Conservation (phyloP, 2,888 invertebrate genomes). For the Lasioglossum pauxillum region DNA sequence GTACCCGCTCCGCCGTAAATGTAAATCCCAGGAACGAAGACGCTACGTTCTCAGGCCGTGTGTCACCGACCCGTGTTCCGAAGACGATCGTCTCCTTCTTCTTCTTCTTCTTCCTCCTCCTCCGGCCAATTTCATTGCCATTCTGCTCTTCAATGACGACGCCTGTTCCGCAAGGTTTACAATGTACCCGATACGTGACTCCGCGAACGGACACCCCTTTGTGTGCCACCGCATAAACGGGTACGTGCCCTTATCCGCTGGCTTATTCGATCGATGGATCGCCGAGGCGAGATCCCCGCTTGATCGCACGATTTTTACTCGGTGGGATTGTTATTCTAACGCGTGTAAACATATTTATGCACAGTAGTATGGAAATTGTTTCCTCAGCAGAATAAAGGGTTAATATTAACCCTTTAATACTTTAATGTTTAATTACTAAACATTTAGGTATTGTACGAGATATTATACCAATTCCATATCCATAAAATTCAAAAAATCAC, state of each 20-base stretch:
- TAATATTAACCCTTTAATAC: no score
- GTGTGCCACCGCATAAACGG: conserved; percentile 1
- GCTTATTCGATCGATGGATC: neutral
- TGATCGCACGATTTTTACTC: neutral
- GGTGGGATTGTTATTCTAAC: neutral
- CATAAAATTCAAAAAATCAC: no score
- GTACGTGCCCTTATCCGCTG: neutral
- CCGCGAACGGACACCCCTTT: neutral
- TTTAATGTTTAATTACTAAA: no score
- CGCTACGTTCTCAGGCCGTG: conserved; percentile 38
- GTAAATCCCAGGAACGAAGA: conserved; percentile 56
- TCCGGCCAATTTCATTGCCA: conserved; percentile 20
- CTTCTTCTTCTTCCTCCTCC: neutral
- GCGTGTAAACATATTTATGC: no score
- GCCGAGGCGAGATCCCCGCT: neutral
- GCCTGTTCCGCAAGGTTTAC: conserved; percentile 44
- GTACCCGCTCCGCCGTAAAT: conserved; percentile 37
- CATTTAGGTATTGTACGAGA: no score
- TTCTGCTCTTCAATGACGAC: conserved; percentile 24
- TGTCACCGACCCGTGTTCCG: conserved; percentile 48
- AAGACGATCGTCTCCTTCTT: conserved; percentile 16
- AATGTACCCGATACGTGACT: conserved; percentile 22
- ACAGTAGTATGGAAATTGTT: no score
- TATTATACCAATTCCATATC: no score
- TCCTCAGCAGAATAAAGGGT: no score